Percentiles rank a stretch among this genome's conserved stretches.
These are phyloP conservation scores for Parus major DNA, from an alignment of 2,113 vertebrate species.

Conservation along the genomic window DNA sequence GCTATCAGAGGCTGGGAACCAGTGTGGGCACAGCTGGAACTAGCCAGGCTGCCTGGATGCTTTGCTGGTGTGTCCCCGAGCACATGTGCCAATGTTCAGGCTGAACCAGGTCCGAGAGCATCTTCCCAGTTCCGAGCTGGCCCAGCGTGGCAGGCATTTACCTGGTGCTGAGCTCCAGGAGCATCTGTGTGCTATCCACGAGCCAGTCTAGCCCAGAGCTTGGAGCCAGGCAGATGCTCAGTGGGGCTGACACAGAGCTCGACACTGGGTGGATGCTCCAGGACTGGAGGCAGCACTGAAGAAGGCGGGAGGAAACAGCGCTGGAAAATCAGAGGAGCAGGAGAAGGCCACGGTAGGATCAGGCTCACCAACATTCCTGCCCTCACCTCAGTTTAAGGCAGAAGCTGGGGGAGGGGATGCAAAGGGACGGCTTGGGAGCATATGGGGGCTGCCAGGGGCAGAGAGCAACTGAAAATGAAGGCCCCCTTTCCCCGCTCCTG, in stretches of 20 bases:
- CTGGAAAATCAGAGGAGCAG: not conserved
- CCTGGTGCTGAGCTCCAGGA: not conserved
- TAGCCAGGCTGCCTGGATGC: not conserved
- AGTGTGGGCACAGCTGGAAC: slow-evolving; percentile 5
- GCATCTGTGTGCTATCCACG: not conserved
- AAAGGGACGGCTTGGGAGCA: not conserved
- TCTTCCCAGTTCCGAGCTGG: not conserved
- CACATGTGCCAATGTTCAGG: not conserved
- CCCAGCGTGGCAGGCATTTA: not conserved
- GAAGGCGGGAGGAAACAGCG: not conserved
- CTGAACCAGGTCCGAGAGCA: not conserved
- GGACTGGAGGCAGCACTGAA: not conserved
- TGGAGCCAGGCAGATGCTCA: not conserved
- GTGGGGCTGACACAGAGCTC: not conserved
- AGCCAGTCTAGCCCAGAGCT: not conserved
- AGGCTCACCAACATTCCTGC: not conserved
- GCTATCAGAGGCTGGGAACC: not conserved
- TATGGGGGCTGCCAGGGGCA: not conserved
- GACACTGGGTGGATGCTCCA: not conserved
- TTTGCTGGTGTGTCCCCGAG: not conserved
- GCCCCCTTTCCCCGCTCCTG: not conserved
- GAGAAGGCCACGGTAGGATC: not conserved
- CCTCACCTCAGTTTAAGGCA: not conserved
- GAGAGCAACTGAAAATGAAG: not conserved
- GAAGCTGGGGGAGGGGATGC: not conserved